phyloP scores from a whole-genome alignment of 2,797 vertebrate genomes.

The Carapus acus region DNA sequence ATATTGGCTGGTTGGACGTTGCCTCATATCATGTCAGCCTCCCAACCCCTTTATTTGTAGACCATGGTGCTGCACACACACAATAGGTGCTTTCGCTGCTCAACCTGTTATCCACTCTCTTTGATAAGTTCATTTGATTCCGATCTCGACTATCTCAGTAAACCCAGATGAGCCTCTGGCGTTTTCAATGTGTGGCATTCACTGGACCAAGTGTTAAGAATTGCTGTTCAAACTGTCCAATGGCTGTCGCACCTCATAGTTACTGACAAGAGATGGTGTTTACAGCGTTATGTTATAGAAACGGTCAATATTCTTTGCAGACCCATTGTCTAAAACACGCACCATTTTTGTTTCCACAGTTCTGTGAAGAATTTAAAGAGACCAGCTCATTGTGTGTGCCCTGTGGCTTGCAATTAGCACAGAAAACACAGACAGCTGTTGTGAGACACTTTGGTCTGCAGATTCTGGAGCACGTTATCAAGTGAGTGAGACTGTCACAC shows the following conservation, averaged over 20 bases:
- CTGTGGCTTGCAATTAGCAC: conserved; percentile 88
- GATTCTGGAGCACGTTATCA: conserved; percentile 94
- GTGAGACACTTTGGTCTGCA: conserved; percentile 96
- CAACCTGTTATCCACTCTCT: background rate
- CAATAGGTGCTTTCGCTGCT: too few relatives aligned
- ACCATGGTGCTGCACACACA: too few relatives aligned
- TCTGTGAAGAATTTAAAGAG: conserved; percentile 98
- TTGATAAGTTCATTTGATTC: background rate
- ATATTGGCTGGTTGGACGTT: background rate
- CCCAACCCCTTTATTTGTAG: background rate
- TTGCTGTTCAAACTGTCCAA: background rate
- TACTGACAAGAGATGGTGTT: too few relatives aligned
- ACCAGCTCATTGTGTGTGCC: conserved; percentile 86
- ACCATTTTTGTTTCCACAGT: conserved; percentile 65
- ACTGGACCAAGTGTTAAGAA: too few relatives aligned
- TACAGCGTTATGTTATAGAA: too few relatives aligned
- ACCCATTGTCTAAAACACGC: background rate
- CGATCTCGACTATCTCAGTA: background rate
- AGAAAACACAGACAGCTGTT: conserved; percentile 85
- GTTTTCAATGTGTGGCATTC: background rate
- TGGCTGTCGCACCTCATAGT: background rate
- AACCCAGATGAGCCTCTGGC: background rate
- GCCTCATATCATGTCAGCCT: background rate
- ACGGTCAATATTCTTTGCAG: background rate
- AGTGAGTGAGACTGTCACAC: conserved; percentile 72